These are phyloP conservation scores for Protodeltote pygarga DNA, from an alignment of 2,888 invertebrate species.

Conservation along the genomic window DNA sequence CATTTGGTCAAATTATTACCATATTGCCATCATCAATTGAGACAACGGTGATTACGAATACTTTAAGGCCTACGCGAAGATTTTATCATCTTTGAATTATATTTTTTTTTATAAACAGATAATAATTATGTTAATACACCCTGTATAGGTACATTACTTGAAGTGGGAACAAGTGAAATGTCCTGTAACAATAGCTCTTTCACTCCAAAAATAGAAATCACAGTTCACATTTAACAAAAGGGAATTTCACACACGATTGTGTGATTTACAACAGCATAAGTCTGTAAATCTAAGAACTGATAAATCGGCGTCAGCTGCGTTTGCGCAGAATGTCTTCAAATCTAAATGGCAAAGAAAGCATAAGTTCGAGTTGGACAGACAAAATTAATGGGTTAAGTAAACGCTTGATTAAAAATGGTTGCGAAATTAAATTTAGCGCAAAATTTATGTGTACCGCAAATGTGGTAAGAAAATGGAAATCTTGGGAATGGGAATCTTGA, in stretches of 20 bases:
- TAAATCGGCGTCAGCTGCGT: slow-evolving; percentile 58
- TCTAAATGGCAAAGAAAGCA: slow-evolving; percentile 25
- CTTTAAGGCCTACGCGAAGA: no score
- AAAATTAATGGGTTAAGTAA: slow-evolving; percentile 39
- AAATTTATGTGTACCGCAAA: slow-evolving; percentile 32
- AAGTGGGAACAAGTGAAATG: slow-evolving; percentile 25
- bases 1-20: no score
- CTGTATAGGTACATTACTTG: no score
- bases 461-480: slow-evolving; percentile 22
- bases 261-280: slow-evolving; percentile 38
- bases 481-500: no score
- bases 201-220: slow-evolving; percentile 28
- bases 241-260: slow-evolving; percentile 32
- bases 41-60: no score
- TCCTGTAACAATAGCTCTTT: slow-evolving; percentile 19
- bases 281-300: slow-evolving; percentile 40
- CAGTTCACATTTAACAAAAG: slow-evolving; percentile 16
- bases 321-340: slow-evolving; percentile 42
- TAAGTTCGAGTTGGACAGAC: slow-evolving; percentile 15
- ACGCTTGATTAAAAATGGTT: slow-evolving; percentile 31
- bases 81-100: no score
- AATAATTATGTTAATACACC: no score
- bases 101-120: no score
- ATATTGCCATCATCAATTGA: no score
- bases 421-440: slow-evolving; percentile 33